Evolutionary conservation across 2,888 invertebrate species (phyloP).

Genomic region (Dryococelus australis): DNA sequence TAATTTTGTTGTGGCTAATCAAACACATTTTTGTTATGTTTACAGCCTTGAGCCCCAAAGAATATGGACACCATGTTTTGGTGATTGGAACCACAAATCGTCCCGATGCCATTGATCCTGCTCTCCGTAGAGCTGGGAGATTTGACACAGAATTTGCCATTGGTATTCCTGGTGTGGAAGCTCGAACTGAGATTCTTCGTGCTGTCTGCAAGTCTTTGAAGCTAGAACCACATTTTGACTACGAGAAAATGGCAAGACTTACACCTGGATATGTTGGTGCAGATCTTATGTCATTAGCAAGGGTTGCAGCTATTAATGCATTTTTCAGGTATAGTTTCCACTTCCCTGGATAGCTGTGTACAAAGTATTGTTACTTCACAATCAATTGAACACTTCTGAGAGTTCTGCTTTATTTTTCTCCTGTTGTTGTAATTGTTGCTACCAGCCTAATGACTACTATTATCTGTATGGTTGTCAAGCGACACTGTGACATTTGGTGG

Average conservation of each 20-base stretch:
- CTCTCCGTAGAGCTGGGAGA: slow-evolving; percentile 88
- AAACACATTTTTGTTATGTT: neutral
- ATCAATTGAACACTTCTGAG: too few species aligned
- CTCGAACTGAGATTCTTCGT: slow-evolving; percentile 80
- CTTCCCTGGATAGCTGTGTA: neutral
- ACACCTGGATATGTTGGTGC: slow-evolving; percentile 98
- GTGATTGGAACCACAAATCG: slow-evolving; percentile 95
- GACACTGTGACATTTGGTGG: too few species aligned
- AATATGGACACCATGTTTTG: slow-evolving; percentile 70
- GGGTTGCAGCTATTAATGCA: slow-evolving; percentile 89
- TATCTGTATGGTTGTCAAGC: too few species aligned
- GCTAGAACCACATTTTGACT: slow-evolving; percentile 74
- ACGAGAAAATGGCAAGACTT: slow-evolving; percentile 75
- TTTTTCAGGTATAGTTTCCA: slow-evolving; percentile 68
- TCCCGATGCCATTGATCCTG: slow-evolving; percentile 91
- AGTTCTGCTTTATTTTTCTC: too few species aligned
- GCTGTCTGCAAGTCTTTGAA: slow-evolving; percentile 75
- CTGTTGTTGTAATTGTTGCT: too few species aligned
- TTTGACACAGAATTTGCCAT: slow-evolving; percentile 94
- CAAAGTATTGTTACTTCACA: neutral
- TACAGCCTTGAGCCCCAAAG: slow-evolving; percentile 61
- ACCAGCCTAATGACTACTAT: too few species aligned
- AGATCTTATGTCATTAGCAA: slow-evolving; percentile 84
- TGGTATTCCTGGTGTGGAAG: slow-evolving; percentile 89
- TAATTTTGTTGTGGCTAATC: too few species aligned